phyloP scores from a whole-genome alignment of 2,888 invertebrate genomes.

The Mesochorus sp. region DNA sequence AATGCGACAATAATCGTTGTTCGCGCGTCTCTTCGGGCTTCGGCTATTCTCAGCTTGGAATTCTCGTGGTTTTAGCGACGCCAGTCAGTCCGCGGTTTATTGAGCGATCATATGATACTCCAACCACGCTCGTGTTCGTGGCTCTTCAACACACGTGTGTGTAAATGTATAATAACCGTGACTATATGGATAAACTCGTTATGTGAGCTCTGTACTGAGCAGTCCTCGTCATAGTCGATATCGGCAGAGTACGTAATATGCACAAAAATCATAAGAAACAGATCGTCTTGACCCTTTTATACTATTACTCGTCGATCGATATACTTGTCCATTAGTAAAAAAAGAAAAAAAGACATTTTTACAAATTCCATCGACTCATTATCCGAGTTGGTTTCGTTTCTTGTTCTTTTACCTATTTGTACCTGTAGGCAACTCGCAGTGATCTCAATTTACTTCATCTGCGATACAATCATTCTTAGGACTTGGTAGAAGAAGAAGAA shows the following conservation, averaged over 20 bases:
- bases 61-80: conserved; percentile 54
- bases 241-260: neutral
- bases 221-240: neutral
- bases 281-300: conserved; percentile 9
- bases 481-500: neutral
- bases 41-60: conserved; percentile 4
- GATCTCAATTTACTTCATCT: no score
- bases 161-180: conserved; percentile 10
- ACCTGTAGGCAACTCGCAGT: no score
- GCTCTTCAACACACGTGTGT: conserved; percentile 21
- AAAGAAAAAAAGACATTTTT: no score
- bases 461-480: neutral
- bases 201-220: neutral
- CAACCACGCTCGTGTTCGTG: conserved; percentile 50
- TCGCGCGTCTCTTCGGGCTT: neutral
- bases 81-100: conserved; percentile 60
- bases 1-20: conserved; percentile 20
- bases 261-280: conserved; percentile 18
- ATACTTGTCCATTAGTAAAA: neutral
- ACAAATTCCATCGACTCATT: no score
- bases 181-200: conserved; percentile 45
- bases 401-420: no score
- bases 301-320: neutral
- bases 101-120: conserved; percentile 58
- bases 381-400: no score